Evolutionary conservation across 2,888 invertebrate genomes (phyloP).

Genomic region (Lathronympha strigana): DNA sequence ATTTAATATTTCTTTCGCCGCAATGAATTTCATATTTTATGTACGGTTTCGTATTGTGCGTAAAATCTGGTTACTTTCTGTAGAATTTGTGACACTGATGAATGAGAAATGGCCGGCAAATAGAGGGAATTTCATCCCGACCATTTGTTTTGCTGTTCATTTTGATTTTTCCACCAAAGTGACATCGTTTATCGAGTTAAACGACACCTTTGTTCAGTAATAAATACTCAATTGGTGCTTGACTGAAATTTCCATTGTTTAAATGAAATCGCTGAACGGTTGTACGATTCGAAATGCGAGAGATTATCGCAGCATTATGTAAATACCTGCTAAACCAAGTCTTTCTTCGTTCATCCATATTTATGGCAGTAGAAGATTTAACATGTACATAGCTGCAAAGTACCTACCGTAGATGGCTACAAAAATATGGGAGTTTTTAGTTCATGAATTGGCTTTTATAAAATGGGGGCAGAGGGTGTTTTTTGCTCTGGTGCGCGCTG

Average conservation of each 20-base stretch:
- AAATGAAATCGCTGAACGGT: constrained; percentile 29
- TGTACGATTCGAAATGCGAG: constrained; percentile 35
- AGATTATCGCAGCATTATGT: constrained; percentile 49
- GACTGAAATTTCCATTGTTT: constrained; percentile 17
- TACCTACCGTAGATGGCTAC: not conserved
- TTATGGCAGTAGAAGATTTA: constrained; percentile 41
- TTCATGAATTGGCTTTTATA: constrained; percentile 17
- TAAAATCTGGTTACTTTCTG: constrained; percentile 50
- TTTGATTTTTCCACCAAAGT: constrained; percentile 35
- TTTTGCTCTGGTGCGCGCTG: not conserved
- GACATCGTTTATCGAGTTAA: constrained; percentile 35
- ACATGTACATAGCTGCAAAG: constrained; percentile 18
- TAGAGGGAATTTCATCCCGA: constrained; percentile 40
- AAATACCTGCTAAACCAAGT: constrained; percentile 45
- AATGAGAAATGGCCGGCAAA: constrained; percentile 53
- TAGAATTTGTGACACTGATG: constrained; percentile 58
- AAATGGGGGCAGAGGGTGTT: not conserved
- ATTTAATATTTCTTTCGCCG: constrained; percentile 31
- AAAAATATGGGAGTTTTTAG: constrained; percentile 5
- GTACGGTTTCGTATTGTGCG: constrained; percentile 48
- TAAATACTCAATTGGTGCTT: constrained; percentile 27
- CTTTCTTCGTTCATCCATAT: constrained; percentile 44
- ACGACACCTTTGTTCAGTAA: constrained; percentile 19
- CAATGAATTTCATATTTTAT: constrained; percentile 40
- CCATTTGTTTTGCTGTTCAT: constrained; percentile 39